A percentile compares a stretch with the other conserved stretches of the same genome.
These are phyloP conservation scores for Drosophila eugracilis DNA, from an alignment of 1,140 invertebrate species.

Conservation along the genomic window DNA sequence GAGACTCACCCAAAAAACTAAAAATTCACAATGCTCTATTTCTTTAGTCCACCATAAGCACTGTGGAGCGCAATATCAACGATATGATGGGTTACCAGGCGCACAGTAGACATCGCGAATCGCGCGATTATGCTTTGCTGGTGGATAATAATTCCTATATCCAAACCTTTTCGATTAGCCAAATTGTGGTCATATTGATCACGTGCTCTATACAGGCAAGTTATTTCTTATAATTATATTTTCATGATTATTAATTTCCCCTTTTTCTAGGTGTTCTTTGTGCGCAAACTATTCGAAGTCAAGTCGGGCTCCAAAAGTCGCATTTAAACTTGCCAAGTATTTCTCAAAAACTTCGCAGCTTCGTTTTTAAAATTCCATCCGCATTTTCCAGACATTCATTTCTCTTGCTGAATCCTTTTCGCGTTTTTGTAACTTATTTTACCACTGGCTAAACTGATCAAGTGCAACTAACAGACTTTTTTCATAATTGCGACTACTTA, in stretches of 20 bases:
- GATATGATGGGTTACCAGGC: slow-evolving; percentile 94
- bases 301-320: slow-evolving; percentile 85
- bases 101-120: slow-evolving; percentile 90
- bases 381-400: slow-evolving; percentile 50
- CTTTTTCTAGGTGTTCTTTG: slow-evolving; percentile 93
- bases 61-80: slow-evolving; percentile 93
- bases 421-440: slow-evolving; percentile 39
- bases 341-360: not conserved
- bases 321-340: slow-evolving; percentile 54
- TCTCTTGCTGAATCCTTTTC: slow-evolving; percentile 9
- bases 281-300: slow-evolving; percentile 94
- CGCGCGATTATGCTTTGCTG: slow-evolving; percentile 92
- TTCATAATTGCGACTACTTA: slow-evolving; percentile 21
- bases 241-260: not conserved
- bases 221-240: not conserved
- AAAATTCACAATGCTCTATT: slow-evolving; percentile 27
- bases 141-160: slow-evolving; percentile 94
- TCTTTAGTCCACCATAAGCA: slow-evolving; percentile 89
- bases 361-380: slow-evolving; percentile 13
- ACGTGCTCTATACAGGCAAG: slow-evolving; percentile 87
- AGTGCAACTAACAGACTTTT: slow-evolving; percentile 61
- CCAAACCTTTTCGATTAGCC: slow-evolving; percentile 93
- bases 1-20: not conserved
- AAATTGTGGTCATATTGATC: slow-evolving; percentile 92
- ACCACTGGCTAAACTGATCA: slow-evolving; percentile 60